Conservation (phyloP, 2,113 vertebrate species). For the Podarcis cretensis region DNA sequence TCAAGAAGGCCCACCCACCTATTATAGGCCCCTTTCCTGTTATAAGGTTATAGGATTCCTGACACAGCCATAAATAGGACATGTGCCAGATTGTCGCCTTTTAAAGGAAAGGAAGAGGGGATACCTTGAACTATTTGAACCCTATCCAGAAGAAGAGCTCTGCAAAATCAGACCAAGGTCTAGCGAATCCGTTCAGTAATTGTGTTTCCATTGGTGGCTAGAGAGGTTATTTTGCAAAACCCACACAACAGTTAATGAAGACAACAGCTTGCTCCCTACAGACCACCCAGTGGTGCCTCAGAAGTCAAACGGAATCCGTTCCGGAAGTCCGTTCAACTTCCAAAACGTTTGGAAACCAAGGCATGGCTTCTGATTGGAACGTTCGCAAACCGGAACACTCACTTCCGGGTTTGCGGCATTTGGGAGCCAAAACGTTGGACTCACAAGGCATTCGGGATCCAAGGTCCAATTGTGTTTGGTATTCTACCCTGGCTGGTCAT, state of each 20-base stretch:
- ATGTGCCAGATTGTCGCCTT: neutral
- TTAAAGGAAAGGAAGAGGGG: neutral
- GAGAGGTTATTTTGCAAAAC: neutral
- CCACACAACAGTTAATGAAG: neutral
- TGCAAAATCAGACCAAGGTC: neutral
- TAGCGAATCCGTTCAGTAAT: no score
- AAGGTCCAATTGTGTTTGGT: no score
- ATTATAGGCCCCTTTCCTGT: neutral
- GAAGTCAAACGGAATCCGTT: no score
- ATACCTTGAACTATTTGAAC: neutral
- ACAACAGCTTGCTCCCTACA: no score
- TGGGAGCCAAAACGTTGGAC: no score
- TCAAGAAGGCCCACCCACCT: neutral
- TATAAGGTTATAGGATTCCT: neutral
- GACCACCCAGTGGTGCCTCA: neutral
- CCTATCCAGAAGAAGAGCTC: neutral
- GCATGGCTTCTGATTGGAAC: no score
- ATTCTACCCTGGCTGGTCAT: neutral
- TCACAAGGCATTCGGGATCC: no score
- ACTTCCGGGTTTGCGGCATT: no score
- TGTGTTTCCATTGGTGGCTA: neutral
- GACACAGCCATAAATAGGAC: neutral
- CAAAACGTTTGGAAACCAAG: no score
- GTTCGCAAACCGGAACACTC: no score
- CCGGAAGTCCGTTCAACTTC: no score